These are phyloP conservation scores for Botia almorhae DNA, from an alignment of 2,797 vertebrate genomes.

Conservation along the genomic window DNA sequence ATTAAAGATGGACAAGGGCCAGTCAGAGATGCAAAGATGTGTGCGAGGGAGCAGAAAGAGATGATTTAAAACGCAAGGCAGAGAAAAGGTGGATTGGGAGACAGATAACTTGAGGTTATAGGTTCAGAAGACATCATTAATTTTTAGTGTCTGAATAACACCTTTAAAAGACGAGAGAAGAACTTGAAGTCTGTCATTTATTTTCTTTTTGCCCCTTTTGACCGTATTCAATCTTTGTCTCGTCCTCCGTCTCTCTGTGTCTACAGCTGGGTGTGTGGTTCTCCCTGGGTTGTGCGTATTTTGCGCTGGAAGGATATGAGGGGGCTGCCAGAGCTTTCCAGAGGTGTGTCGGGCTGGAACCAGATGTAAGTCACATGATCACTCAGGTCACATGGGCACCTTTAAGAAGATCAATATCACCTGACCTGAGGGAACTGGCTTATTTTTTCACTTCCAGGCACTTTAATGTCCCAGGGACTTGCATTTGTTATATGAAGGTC, in stretches of 20 bases:
- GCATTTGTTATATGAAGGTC: background rate
- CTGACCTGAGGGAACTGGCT: slow-evolving; percentile 10
- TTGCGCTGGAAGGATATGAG: slow-evolving; percentile 88
- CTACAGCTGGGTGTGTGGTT: slow-evolving; percentile 94
- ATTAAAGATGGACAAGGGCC: slow-evolving; percentile 18
- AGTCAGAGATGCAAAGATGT: slow-evolving; percentile 9
- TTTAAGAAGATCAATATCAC: slow-evolving; percentile 32
- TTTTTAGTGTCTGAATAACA: slow-evolving; percentile 19
- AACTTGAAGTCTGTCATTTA: slow-evolving; percentile 20
- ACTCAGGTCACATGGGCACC: slow-evolving; percentile 5
- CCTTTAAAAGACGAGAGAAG: slow-evolving; percentile 15
- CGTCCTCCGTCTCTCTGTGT: slow-evolving; percentile 5
- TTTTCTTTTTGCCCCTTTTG: slow-evolving; percentile 20
- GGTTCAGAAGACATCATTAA: slow-evolving; percentile 27
- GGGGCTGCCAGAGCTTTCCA: slow-evolving; percentile 93
- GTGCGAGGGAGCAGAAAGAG: background rate
- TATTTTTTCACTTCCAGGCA: background rate
- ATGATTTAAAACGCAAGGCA: slow-evolving; percentile 18
- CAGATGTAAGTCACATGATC: slow-evolving; percentile 85
- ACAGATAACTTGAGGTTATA: slow-evolving; percentile 8
- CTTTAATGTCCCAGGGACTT: background rate
- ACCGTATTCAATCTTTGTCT: slow-evolving; percentile 6
- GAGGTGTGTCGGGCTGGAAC: slow-evolving; percentile 91
- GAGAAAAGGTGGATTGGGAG: background rate
- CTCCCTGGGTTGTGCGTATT: slow-evolving; percentile 92